Conservation (phyloP, 2,888 invertebrate genomes). For the Phorcus lineatus region DNA sequence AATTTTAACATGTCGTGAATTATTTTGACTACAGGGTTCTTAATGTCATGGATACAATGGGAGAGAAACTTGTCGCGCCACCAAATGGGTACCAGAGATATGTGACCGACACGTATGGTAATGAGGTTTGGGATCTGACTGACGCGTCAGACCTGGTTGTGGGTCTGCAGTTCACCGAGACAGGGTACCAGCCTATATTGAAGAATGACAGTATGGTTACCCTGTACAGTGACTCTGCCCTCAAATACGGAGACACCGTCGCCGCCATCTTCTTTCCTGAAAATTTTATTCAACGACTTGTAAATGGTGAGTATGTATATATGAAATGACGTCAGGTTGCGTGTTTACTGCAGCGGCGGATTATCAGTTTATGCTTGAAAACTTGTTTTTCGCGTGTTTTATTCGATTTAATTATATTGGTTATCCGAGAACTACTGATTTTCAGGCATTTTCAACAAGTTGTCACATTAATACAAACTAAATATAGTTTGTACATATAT, state of each 20-base stretch:
- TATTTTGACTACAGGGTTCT: not conserved
- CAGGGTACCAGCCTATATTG: not conserved
- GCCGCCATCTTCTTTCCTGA: slow-evolving; percentile 45
- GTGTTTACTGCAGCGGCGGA: no score
- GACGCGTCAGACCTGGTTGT: slow-evolving; percentile 5
- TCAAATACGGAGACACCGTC: slow-evolving; percentile 33
- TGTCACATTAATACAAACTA: no score
- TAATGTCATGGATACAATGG: slow-evolving; percentile 12
- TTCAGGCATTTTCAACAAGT: no score
- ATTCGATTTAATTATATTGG: no score
- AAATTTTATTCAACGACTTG: slow-evolving; percentile 22
- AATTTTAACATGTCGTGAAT: no score
- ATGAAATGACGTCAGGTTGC: not conserved
- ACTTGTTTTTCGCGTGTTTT: no score
- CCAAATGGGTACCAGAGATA: not conserved
- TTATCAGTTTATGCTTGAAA: no score
- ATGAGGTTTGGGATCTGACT: slow-evolving; percentile 33
- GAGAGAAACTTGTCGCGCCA: not conserved
- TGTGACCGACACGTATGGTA: slow-evolving; percentile 17
- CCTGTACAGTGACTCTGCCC: slow-evolving; percentile 9
- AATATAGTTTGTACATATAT: no score
- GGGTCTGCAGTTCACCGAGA: slow-evolving; percentile 30
- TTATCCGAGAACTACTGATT: no score
- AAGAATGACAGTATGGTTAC: slow-evolving; percentile 25
- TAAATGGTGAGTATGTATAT: slow-evolving; percentile 21